Evolutionary conservation across 2,113 vertebrate species (phyloP).

Genomic region (Sceloporus undulatus): DNA sequence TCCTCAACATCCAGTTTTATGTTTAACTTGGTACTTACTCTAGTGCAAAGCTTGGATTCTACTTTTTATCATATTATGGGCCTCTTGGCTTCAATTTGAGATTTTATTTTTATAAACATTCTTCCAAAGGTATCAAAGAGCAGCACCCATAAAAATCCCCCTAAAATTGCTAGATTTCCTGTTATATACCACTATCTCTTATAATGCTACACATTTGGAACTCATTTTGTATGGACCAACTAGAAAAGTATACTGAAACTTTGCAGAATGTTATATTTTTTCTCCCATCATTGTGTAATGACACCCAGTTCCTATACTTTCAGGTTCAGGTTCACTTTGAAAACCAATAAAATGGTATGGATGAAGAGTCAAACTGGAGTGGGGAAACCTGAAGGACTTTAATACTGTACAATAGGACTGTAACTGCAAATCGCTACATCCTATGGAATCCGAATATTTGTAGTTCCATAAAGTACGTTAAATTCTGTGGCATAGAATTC

Average conservation of each 20-base stretch:
- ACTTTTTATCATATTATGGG: not conserved
- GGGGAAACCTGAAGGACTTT: not conserved
- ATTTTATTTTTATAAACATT: not conserved
- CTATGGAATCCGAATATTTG: too few relatives aligned
- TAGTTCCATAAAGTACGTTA: too few relatives aligned
- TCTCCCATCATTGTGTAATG: not conserved
- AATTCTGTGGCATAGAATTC: too few relatives aligned
- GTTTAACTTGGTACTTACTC: fast-evolving
- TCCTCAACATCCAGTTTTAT: fast-evolving
- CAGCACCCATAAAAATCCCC: not conserved
- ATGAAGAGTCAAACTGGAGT: not conserved
- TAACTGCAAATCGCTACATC: too few relatives aligned
- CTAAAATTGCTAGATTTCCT: not conserved
- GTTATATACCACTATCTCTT: too few relatives aligned
- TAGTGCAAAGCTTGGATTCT: not conserved
- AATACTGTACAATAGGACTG: too few relatives aligned
- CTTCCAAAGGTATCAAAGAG: not conserved
- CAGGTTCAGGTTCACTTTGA: not conserved
- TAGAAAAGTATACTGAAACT: not conserved
- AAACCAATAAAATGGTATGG: not conserved
- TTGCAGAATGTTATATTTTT: not conserved
- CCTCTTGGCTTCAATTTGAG: too few relatives aligned
- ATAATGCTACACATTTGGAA: not conserved
- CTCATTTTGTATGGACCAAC: not conserved
- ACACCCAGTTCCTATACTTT: not conserved